These are phyloP conservation scores for Montifringilla adamsi DNA, from an alignment of 2,113 vertebrate species.

Conservation along the genomic window DNA sequence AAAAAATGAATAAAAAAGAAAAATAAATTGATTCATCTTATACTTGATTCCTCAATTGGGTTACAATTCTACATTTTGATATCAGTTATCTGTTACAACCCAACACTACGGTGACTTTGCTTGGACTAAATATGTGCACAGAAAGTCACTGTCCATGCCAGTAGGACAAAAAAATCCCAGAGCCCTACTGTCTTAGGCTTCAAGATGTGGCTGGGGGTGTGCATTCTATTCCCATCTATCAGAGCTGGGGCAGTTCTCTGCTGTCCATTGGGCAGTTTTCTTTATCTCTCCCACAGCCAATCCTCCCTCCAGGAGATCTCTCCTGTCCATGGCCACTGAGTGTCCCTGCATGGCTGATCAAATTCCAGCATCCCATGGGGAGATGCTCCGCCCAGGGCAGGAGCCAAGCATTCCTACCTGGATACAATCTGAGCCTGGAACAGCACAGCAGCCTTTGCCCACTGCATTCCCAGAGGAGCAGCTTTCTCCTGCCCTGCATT, in stretches of 20 bases:
- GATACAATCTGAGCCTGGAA: too few species aligned
- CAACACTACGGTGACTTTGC: neutral
- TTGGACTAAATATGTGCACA: neutral
- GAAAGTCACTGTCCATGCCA: neutral
- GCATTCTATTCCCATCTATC: neutral
- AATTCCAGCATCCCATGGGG: too few species aligned
- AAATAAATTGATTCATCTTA: neutral
- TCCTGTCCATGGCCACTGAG: too few species aligned
- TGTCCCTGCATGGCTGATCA: too few species aligned
- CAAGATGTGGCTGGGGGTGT: neutral
- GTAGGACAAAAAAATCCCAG: neutral
- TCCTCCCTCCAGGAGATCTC: too few species aligned
- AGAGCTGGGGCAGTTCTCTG: neutral
- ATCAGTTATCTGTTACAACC: neutral
- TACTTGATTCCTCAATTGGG: neutral
- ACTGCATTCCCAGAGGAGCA: too few species aligned
- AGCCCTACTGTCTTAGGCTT: neutral
- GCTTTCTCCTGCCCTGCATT: too few species aligned
- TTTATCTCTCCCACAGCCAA: too few species aligned
- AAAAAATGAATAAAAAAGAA: neutral
- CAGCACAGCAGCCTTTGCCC: too few species aligned
- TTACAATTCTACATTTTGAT: neutral
- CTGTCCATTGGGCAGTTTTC: too few species aligned
- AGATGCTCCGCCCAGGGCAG: too few species aligned
- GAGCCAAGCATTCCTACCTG: too few species aligned